Base-by-base conservation (phyloP, 2,888 invertebrate species). In the Hydraecia micacea region DNA sequence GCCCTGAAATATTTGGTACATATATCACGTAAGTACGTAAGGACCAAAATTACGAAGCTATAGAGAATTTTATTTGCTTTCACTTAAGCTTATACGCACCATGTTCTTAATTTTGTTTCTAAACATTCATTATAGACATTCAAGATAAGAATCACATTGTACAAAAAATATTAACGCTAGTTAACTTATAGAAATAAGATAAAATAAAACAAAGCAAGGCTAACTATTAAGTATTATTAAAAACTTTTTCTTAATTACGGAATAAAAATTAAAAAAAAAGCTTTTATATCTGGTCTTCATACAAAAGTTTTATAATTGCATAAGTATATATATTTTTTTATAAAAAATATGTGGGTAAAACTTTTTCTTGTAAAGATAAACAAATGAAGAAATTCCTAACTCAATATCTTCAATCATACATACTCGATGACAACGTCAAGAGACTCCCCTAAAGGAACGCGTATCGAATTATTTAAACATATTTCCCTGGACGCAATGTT, bases 391-490 rank as follows among this genome's bases (percentile, higher is more conserved):
- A 0, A 36, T 63, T 39, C 28, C 7, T 69, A 73, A 77, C 80
- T 72, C 42, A 77, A 83, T 85, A 65, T 49, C 72, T 39, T 73
- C 63, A 70, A 77, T 86, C 71, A 80, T 66, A 60, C 71, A 80
- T 66, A 60, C 36, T 60, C 63, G 63, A 67, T 63, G 72, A 70
- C 73, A 62, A 71, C 32, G 42, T 46, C 67, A 69, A 15, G 52
- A 75, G 62, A 63, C 55, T n/a, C 25, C 79, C 86, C 77, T 85
- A 85, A 84, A 86, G 90, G 77, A 60, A 73, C 80, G 75, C 88
- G 91, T 92, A 93, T 93, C 91, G 92, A 92, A 94, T 94, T 94
- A 94, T 94, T 94, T 93, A 92, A 94, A 93, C 93, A 92, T 92
- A 93, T 93, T 93, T 93, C 94, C 94, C 94, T 85, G 86, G 93